Evolutionary conservation across 2,113 vertebrate species (phyloP).

Genomic region (Neogale vison): DNA sequence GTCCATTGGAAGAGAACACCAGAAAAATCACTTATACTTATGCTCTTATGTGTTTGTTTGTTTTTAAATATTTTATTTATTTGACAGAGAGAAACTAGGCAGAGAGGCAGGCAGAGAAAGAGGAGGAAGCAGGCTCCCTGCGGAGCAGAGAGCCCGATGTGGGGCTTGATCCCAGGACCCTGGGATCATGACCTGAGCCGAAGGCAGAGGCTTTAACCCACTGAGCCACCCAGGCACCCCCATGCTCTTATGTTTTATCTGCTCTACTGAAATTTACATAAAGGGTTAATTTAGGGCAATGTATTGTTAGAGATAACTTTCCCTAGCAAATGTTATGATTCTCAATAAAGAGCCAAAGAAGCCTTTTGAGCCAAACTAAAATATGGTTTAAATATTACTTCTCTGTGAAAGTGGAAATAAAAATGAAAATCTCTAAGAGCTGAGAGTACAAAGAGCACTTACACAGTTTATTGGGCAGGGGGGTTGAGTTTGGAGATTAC

Average conservation of each 20-base stretch:
- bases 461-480: background rate
- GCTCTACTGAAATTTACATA: background rate
- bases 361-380: background rate
- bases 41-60: background rate
- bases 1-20: background rate
- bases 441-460: background rate
- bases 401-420: background rate
- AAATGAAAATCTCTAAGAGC: background rate
- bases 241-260: background rate
- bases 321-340: background rate
- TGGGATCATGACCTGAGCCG: no score
- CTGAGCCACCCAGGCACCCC: no score
- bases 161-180: no score
- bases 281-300: background rate
- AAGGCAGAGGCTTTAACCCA: no score
- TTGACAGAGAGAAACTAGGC: no score
- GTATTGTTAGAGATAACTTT: background rate
- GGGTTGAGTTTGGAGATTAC: background rate
- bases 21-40: slow-evolving; percentile 11
- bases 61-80: no score
- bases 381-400: background rate
- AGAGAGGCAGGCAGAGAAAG: no score
- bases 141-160: no score
- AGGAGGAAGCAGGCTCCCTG: no score
- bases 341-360: background rate